Conservation (phyloP, 2,113 vertebrate genomes). For the Blennius ocellaris region DNA sequence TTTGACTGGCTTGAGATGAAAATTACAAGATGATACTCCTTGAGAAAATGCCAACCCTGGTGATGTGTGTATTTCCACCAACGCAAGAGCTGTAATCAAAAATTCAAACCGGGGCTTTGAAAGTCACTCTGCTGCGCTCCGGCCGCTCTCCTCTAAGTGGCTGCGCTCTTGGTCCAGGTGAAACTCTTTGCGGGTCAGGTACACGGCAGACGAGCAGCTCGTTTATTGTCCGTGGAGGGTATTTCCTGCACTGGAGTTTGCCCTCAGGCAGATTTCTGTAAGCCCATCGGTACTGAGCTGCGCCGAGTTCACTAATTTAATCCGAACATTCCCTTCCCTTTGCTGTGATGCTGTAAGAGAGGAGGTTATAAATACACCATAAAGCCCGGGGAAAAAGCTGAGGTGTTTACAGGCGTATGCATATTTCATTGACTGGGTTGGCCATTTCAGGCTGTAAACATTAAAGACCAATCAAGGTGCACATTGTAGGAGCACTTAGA, state of each 20-base stretch:
- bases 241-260: constrained; percentile 45
- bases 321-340: constrained; percentile 63
- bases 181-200: constrained; percentile 40
- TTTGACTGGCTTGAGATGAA: neutral
- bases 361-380: constrained; percentile 70
- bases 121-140: constrained; percentile 3
- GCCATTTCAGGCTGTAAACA: constrained; percentile 62
- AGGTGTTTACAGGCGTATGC: constrained; percentile 73
- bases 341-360: constrained; percentile 50
- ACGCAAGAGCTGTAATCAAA: neutral
- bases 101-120: constrained; percentile 10
- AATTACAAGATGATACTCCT: neutral
- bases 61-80: constrained; percentile 2
- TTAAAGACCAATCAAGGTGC: constrained; percentile 57
- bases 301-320: constrained; percentile 55
- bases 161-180: constrained; percentile 14
- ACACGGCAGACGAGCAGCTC: constrained; percentile 34
- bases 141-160: constrained; percentile 9
- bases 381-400: constrained; percentile 52
- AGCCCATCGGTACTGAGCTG: constrained; percentile 29
- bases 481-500: constrained; percentile 68
- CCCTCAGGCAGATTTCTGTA: constrained; percentile 48
- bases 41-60: neutral
- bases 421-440: constrained; percentile 72
- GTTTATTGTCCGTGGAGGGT: constrained; percentile 22